Evolutionary conservation across 2,888 invertebrate species (phyloP).

Genomic region (Catocala fraxini): DNA sequence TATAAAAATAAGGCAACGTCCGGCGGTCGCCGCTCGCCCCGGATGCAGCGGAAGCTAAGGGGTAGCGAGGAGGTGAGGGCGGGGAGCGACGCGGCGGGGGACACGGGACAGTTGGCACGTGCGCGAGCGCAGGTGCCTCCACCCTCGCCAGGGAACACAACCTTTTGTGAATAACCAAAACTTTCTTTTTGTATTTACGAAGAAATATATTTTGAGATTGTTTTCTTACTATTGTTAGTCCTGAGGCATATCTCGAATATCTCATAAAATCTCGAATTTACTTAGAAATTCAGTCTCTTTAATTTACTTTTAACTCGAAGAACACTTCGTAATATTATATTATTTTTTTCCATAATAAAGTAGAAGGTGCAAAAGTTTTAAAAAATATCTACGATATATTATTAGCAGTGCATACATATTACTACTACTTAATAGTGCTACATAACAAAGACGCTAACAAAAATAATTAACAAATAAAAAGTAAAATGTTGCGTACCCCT

Average conservation of each 20-base stretch:
- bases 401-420: too few species aligned
- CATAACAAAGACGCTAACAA: not conserved
- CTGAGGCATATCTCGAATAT: too few species aligned
- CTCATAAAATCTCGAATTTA: too few species aligned
- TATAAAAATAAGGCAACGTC: constrained; percentile 45
- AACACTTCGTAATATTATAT: too few species aligned
- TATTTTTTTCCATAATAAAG: too few species aligned
- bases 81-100: constrained; percentile 46
- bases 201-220: too few species aligned
- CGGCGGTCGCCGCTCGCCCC: constrained; percentile 52
- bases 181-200: not conserved
- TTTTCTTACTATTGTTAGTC: too few species aligned
- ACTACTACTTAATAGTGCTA: too few species aligned
- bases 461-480: constrained; percentile 14
- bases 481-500: constrained; percentile 59
- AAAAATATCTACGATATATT: too few species aligned
- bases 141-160: constrained; percentile 56
- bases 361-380: too few species aligned
- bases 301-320: too few species aligned
- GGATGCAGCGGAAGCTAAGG: constrained; percentile 67
- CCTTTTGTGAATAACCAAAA: constrained; percentile 16
- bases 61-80: constrained; percentile 39
- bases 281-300: too few species aligned
- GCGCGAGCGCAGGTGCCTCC: constrained; percentile 80
- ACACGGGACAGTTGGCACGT: constrained; percentile 81